A percentile compares a stretch with the other conserved stretches of the same genome.
Conservation (phyloP, 2,888 invertebrate species). For the Nemapogon koenigi region DNA sequence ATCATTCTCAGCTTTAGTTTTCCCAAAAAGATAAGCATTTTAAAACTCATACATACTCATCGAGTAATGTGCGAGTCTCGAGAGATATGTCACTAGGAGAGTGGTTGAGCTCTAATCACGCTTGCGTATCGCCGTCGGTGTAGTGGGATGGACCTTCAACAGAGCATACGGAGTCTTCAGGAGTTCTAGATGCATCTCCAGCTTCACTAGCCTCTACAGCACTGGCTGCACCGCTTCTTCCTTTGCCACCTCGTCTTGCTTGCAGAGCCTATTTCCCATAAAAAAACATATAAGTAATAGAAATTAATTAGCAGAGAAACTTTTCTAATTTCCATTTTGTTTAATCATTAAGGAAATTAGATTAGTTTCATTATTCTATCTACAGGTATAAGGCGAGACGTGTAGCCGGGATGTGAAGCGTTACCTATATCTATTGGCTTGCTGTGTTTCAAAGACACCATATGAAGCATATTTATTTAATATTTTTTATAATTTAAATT, state of each 20-base stretch:
- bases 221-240: conserved; percentile 55
- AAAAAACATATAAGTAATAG: no score
- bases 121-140: conserved; percentile 63
- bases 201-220: conserved; percentile 73
- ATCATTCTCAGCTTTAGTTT: background rate
- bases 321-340: background rate
- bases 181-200: conserved; percentile 82
- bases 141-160: conserved; percentile 81
- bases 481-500: no score
- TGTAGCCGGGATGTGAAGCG: conserved; percentile 8
- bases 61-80: background rate
- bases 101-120: conserved; percentile 27
- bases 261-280: conserved; percentile 71
- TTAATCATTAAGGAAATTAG: background rate
- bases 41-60: conserved; percentile 1
- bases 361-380: background rate
- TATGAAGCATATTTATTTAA: no score
- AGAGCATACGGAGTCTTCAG: conserved; percentile 91
- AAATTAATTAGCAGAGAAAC: no score
- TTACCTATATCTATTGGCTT: no score
- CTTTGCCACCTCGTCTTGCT: conserved; percentile 67
- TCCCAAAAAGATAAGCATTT: background rate
- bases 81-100: conserved; percentile 1
- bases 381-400: conserved; percentile 6
- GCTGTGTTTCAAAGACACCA: no score